Evolutionary conservation across 30 jellyfish, hydroid and myxozoan species (phyloP), one percentile per base, ranked within the genome.

Genomic region (Aurelia aurita): DNA sequence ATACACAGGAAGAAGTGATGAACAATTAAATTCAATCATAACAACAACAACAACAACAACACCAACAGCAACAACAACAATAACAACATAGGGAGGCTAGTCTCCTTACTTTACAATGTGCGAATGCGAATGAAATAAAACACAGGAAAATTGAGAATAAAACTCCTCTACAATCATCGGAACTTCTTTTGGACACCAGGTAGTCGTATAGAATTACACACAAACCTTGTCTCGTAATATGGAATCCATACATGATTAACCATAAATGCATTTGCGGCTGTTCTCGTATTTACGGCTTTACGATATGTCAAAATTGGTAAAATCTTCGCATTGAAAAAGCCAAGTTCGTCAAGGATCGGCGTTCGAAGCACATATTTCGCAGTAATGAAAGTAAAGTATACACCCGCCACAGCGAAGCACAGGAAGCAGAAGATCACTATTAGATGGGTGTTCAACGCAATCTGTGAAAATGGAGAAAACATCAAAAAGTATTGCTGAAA

Each of bases 171-270:
- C n/a, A n/a, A n/a, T n/a, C n/a, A n/a, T n/a, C n/a, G n/a, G n/a
- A n/a, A n/a, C n/a, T n/a, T n/a, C n/a, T n/a, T n/a, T n/a, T n/a
- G n/a, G n/a, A n/a, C n/a, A n/a, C n/a, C n/a, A n/a, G n/a, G n/a
- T n/a, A n/a, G n/a, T n/a, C n/a, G n/a, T n/a, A n/a, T 21, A 23
- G 12, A 3, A 7, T 22, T 25, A 10, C 0, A 29, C 21, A n/a
- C 73, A 5, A 7, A 81, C 91, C 91, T 81, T 54, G 91, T 84
- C 58, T 81, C 91, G 72, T 81, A 81, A 31, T 81, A 81, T 2
- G 91, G 91, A 46, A 81, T 67, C 28, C 58, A 84, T n/a, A 81
- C 84, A 67, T 81, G 91, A 46, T 81, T 81, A 31, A 81, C 70
- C 85, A 67, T 81, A 44, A 81, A 81, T 49, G 91, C 91, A 34